Percentiles rank a stretch among this genome's conserved stretches.
Evolutionary conservation across 1,140 invertebrate species (phyloP).

Genomic region (Platorchestia sp.): DNA sequence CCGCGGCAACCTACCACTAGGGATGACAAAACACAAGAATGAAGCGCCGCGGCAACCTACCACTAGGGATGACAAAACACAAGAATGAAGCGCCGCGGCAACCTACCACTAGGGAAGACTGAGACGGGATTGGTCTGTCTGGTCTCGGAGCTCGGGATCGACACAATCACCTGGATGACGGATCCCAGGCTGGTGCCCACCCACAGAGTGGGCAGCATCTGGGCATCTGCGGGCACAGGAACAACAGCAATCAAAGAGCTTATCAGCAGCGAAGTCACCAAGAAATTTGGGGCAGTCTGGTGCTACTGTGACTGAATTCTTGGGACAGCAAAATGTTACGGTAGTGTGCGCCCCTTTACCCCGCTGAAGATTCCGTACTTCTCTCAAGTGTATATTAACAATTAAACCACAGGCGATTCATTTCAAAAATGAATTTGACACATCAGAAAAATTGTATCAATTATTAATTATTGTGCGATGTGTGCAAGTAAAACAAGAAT

Average conservation of each 20-base stretch:
- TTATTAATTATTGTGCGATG: too few relatives aligned
- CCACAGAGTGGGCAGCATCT: slow-evolving; percentile 89
- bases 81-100: background rate
- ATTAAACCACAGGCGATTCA: too few relatives aligned
- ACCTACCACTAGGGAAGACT: slow-evolving; percentile 88
- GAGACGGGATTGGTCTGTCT: slow-evolving; percentile 89
- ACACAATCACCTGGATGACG: slow-evolving; percentile 91
- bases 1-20: background rate
- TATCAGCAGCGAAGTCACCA: too few relatives aligned
- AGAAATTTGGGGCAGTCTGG: background rate
- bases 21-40: background rate
- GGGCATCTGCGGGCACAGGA: slow-evolving; percentile 77
- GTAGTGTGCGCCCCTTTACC: too few relatives aligned
- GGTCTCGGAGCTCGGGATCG: slow-evolving; percentile 81
- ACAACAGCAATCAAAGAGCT: background rate
- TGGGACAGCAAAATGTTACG: too few relatives aligned
- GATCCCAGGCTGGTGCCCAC: slow-evolving; percentile 96
- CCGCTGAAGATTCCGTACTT: too few relatives aligned
- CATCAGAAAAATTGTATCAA: too few relatives aligned
- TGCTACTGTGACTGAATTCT: background rate
- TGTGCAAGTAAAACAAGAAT: too few relatives aligned
- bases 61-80: background rate
- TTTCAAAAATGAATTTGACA: too few relatives aligned
- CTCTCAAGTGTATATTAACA: too few relatives aligned
- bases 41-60: background rate